Evolutionary conservation across 2,888 invertebrate species (phyloP).

Genomic region (Vanessa cardui): DNA sequence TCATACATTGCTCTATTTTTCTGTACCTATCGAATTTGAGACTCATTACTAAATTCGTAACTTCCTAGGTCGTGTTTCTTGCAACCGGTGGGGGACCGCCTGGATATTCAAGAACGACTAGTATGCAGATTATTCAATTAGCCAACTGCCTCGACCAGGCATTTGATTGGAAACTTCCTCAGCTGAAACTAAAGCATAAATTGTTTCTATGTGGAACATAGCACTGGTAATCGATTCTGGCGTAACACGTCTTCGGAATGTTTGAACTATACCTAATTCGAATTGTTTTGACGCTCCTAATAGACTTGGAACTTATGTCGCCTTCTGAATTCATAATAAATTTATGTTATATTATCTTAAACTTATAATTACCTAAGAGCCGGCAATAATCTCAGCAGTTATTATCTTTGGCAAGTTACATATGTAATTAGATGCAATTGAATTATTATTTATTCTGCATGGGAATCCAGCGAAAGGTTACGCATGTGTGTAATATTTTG

Average conservation of each 20-base stretch:
- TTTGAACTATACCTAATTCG: neutral
- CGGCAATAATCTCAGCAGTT: too few species aligned
- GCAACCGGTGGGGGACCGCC: constrained; percentile 38
- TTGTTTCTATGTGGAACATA: constrained; percentile 36
- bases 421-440: too few species aligned
- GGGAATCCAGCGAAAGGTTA: too few species aligned
- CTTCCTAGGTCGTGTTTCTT: constrained; percentile 37
- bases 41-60: constrained; percentile 30
- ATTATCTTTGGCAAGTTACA: too few species aligned
- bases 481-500: too few species aligned
- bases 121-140: constrained; percentile 65
- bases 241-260: constrained; percentile 2
- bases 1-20: neutral
- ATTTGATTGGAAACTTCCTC: constrained; percentile 68
- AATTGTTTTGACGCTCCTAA: neutral
- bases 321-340: too few species aligned
- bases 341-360: too few species aligned
- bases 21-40: constrained; percentile 3
- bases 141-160: constrained; percentile 42
- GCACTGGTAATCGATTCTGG: constrained; percentile 25
- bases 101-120: constrained; percentile 52
- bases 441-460: too few species aligned
- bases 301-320: too few species aligned
- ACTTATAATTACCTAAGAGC: too few species aligned
- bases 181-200: constrained; percentile 51